These are phyloP conservation scores for Brachyhypopomus gauderio DNA, from an alignment of 2,113 vertebrate species.

Conservation along the genomic window DNA sequence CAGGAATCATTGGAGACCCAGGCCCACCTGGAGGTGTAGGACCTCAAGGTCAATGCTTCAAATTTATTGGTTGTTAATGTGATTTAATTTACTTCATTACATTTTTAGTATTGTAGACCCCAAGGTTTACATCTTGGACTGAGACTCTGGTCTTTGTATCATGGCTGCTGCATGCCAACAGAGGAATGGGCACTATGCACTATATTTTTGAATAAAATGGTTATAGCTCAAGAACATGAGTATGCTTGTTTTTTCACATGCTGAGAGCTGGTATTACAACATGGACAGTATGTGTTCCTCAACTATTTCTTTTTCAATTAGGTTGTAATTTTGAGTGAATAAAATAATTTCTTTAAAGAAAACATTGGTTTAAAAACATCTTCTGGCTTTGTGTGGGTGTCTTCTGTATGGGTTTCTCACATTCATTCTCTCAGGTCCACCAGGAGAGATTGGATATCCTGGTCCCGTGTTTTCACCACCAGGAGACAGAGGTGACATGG, in stretches of 20 bases:
- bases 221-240: too few relatives aligned
- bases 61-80: neutral
- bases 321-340: too few relatives aligned
- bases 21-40: slow-evolving; percentile 58
- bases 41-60: neutral
- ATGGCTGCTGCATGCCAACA: too few relatives aligned
- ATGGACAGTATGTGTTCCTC: neutral
- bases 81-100: too few relatives aligned
- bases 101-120: too few relatives aligned
- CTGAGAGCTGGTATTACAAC: neutral
- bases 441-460: neutral
- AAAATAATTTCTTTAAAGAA: too few relatives aligned
- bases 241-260: neutral
- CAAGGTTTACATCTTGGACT: too few relatives aligned
- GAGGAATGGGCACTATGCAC: too few relatives aligned
- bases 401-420: neutral
- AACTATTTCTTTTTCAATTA: neutral
- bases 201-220: too few relatives aligned
- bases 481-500: slow-evolving; percentile 71
- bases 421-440: neutral
- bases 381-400: too few relatives aligned
- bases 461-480: neutral
- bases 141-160: too few relatives aligned
- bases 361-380: too few relatives aligned
- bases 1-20: slow-evolving; percentile 53